These are phyloP conservation scores for Catonia carolina DNA, from an alignment of 2,888 invertebrate genomes.

Conservation along the genomic window DNA sequence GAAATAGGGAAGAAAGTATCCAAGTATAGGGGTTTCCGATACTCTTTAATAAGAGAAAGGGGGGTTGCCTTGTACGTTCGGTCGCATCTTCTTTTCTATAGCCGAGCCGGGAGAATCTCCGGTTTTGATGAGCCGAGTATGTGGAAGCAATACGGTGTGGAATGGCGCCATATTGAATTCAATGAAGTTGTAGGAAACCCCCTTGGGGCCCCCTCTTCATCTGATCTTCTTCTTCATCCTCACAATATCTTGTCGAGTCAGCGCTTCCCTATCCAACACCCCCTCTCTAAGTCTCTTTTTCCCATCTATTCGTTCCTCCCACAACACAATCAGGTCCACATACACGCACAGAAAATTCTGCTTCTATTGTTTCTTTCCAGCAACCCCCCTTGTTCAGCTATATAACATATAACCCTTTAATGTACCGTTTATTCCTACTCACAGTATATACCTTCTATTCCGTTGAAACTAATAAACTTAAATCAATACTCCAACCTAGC, in stretches of 20 bases:
- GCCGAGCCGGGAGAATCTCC: conserved; percentile 10
- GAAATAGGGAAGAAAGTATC: conserved; percentile 9
- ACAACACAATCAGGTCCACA: background rate
- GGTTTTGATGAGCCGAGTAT: conserved; percentile 36
- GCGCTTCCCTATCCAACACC: conserved; percentile 9
- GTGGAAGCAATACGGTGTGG: conserved; percentile 36
- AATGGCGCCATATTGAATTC: conserved; percentile 36
- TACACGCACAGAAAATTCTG: no score
- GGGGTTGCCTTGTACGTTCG: background rate
- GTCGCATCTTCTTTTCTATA: conserved; percentile 1
- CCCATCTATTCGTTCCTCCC: background rate
- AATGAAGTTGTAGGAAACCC: conserved; percentile 34
- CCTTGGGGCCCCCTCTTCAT: conserved; percentile 13
- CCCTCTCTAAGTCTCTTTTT: conserved; percentile 11
- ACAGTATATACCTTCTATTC: no score
- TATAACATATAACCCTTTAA: no score
- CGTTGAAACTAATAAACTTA: no score
- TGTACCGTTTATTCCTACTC: no score
- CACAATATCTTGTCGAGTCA: conserved; percentile 21
- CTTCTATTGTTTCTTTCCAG: no score
- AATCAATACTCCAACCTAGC: no score
- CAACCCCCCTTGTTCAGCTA: no score
- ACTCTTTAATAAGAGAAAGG: conserved; percentile 8
- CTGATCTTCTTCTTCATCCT: no score
- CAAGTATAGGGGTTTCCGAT: background rate